phyloP scores from a whole-genome alignment of 2,113 vertebrate genomes.

The Platycercus adscitus region DNA sequence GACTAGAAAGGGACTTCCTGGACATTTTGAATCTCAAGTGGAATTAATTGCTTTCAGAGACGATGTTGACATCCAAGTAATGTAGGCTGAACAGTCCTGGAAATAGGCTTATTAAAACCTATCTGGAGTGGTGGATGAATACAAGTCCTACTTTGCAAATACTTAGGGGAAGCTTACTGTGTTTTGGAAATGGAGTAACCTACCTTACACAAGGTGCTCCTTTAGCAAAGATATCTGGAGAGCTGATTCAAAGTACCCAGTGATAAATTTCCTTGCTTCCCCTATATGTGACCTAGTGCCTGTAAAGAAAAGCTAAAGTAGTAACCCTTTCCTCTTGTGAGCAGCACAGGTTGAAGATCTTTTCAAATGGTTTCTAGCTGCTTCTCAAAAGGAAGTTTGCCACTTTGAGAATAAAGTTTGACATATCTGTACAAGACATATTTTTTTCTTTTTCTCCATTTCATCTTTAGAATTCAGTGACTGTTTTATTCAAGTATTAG shows the following conservation, averaged over 20 bases:
- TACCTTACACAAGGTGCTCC: not conserved
- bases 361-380: conserved; percentile 12
- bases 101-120: not conserved
- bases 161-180: not conserved
- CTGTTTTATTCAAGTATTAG: conserved; percentile 13
- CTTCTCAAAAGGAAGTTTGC: not conserved
- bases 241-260: not conserved
- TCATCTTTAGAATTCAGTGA: conserved; percentile 8
- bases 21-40: not conserved
- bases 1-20: not conserved
- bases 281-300: not conserved
- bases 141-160: not conserved
- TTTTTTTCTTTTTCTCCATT: not conserved
- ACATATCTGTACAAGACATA: not conserved
- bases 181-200: not conserved
- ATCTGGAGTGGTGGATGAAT: not conserved
- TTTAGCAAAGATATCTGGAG: not conserved
- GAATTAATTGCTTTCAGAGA: not conserved
- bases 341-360: not conserved
- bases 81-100: not conserved
- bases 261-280: not conserved
- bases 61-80: not conserved
- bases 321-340: not conserved
- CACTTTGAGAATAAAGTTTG: conserved; percentile 3
- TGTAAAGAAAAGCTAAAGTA: not conserved